Evolutionary conservation across 2,113 vertebrate genomes (phyloP), one percentile per base, ranked within the genome.

Genomic region (Megaptera novaeangliae): DNA sequence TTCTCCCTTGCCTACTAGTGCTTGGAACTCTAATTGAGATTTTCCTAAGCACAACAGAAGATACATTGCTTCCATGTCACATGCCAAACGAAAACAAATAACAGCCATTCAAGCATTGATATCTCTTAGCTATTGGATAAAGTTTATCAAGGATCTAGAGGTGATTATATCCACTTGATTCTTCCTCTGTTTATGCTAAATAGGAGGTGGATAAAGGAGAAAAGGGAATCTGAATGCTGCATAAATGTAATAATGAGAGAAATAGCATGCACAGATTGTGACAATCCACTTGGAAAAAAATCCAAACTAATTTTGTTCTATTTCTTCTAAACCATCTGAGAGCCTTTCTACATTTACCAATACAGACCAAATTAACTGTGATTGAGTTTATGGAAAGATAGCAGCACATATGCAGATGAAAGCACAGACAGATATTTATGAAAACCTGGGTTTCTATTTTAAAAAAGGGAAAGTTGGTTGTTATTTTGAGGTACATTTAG

Each of bases 311-410:
- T 98, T 98, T 97, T 94, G 91, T 96, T 96, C 96, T 96, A 95
- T 97, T 96, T 98, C 97, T 97, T 97, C 75, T 72, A 95, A 95
- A 81, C 97, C 98, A 98, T 98, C 97, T 98, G 98, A 98, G 97
- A 97, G 92, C 18, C 95, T 92, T 97, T 92, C 97, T 85, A 31
- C 97, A 97, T 96, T 97, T 96, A 96, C 91, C 87, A 91, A 82
- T 68, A 49, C 69, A 96, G 96, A 96, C 94, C 66, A 95, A 95
- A 96, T 96, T 86, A 91, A 80, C 97, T 72, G 90, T 89, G 94
- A 93, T 55, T 59, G 89, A 92, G 83, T 97, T 96, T 96, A 93
- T 49, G 74, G 90, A 61, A 90, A 96, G 95, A 97, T 94, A 91
- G 89, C 94, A 94, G 97, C 96, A 90, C 97, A 98, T 98, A 97